Evolutionary conservation across 2,113 vertebrate species (phyloP), one percentile per base, ranked within the genome.

Genomic region (Poeciliopsis occidentalis): DNA sequence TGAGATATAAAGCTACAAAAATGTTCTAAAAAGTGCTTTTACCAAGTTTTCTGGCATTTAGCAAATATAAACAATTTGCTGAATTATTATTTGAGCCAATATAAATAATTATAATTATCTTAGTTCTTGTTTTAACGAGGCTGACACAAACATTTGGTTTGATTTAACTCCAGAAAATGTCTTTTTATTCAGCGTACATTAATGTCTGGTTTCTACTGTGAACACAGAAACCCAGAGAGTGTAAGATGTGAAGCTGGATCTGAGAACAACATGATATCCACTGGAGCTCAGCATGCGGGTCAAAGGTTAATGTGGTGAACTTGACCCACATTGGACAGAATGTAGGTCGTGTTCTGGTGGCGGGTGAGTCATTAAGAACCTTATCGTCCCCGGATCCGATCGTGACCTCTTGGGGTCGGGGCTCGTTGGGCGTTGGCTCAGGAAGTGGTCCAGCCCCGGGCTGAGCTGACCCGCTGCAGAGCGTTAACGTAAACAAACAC

Each of bases 321-420:
- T 79, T 82, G 78, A 72, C 62, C 69, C 69, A 75, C 69, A 51
- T 73, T 32, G 44, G 44, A 47, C 44, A 60, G 44, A 84, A 82
- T 74, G 57, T 82, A 57, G 82, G 74, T 67, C 79, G 69, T 67
- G 30, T 41, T 65, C 69, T 82, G 74, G 78, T 64, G 64, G 70
- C 76, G 70, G 51, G 47, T 75, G 73, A 80, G 63, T 83, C 1
- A 83, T 91, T 88, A 64, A 90, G 85, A 87, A 85, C 15, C 71
- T 71, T 86, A 89, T 92, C 88, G 0, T 32, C 22, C 70, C 3
- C 29, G 62, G 51, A 75, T 77, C 80, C 60, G 70, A 79, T 72
- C 31, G 27, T 39, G 72, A 76, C 69, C 81, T 60, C 64, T 8
- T 15, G 57, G 60, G 54, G 1, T 17, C 4, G 19, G 44, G 44